Evolutionary conservation across 2,797 vertebrate species (phyloP).

Genomic region (Euphonia xanthogaster): DNA sequence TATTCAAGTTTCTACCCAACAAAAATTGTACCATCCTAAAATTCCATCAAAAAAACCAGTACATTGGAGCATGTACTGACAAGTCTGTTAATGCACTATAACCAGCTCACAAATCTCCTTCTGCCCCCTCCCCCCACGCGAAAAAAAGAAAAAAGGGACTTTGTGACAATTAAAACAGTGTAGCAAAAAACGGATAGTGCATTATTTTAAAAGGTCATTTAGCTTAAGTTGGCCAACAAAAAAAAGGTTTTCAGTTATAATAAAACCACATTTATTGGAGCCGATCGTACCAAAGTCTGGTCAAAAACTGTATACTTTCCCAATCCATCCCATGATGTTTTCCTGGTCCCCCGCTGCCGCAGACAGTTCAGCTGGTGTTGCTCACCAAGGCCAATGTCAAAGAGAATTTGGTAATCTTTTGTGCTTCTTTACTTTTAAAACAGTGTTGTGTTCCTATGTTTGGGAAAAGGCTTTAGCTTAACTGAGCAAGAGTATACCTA

Average conservation of each 20-base stretch:
- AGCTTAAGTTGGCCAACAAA: slow-evolving; percentile 89
- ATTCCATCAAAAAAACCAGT: slow-evolving; percentile 36
- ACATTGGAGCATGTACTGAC: not conserved
- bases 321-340: slow-evolving; percentile 99
- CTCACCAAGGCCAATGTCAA: slow-evolving; percentile 99
- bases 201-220: slow-evolving; percentile 77
- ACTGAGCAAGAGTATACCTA: slow-evolving; percentile 83
- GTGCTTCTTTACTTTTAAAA: slow-evolving; percentile 80
- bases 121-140: not conserved
- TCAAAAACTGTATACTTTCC: slow-evolving; percentile 99
- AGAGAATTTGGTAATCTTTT: slow-evolving; percentile 88
- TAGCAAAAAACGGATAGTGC: slow-evolving; percentile 73
- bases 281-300: slow-evolving; percentile 99
- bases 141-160: slow-evolving; percentile 52
- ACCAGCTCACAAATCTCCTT: slow-evolving; percentile 13
- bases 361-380: slow-evolving; percentile 99
- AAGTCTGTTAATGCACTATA: slow-evolving; percentile 20
- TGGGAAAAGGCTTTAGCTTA: slow-evolving; percentile 80
- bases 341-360: slow-evolving; percentile 99
- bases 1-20: slow-evolving; percentile 36
- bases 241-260: slow-evolving; percentile 90
- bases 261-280: slow-evolving; percentile 99
- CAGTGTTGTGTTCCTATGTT: slow-evolving; percentile 80
- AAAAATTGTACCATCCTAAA: slow-evolving; percentile 37
- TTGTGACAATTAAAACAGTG: slow-evolving; percentile 74